These are phyloP conservation scores for Theristicus caerulescens DNA, from an alignment of 2,113 vertebrate species.

Conservation along the genomic window DNA sequence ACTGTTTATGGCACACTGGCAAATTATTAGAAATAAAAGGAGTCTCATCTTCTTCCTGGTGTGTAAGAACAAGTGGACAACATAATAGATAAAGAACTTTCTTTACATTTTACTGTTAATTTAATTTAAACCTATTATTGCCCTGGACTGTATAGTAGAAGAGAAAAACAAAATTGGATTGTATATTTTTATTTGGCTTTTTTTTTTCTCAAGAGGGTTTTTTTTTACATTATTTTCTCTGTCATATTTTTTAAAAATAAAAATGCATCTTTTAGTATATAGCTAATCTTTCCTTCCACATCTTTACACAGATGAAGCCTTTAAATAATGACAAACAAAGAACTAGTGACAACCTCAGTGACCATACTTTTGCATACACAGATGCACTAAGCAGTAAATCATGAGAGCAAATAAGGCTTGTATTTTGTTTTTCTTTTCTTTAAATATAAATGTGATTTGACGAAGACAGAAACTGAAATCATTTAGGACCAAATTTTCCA, in stretches of 20 bases:
- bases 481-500: neutral
- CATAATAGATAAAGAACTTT: neutral
- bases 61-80: neutral
- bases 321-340: neutral
- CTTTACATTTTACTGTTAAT: neutral
- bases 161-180: neutral
- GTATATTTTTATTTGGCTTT: neutral
- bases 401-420: neutral
- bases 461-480: neutral
- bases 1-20: neutral
- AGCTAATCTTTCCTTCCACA: neutral
- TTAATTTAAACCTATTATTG: neutral
- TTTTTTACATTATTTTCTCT: neutral
- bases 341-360: neutral
- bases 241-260: neutral
- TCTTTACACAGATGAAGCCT: neutral
- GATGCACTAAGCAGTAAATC: neutral
- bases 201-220: neutral
- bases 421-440: neutral
- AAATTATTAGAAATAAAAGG: constrained; percentile 15
- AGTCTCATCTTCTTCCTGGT: constrained; percentile 72
- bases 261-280: neutral
- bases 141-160: neutral
- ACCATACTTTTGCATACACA: neutral
- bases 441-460: neutral